These are phyloP conservation scores for Glaucopsyche alexis DNA, from an alignment of 2,888 invertebrate genomes.

Conservation along the genomic window DNA sequence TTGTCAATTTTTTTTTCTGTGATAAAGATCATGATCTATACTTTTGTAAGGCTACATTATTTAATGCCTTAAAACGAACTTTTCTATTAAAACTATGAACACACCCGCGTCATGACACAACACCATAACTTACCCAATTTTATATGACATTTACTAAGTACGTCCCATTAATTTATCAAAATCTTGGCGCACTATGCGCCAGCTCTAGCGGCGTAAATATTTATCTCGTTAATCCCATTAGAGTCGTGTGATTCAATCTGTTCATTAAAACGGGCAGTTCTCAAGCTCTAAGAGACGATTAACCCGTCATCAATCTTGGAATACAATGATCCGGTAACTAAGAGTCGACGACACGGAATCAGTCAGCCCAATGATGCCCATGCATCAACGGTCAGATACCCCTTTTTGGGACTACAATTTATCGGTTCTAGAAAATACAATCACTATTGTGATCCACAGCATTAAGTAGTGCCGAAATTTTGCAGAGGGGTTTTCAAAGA, in stretches of 20 bases:
- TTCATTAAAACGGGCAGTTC: conserved; percentile 44
- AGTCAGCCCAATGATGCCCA: conserved; percentile 44
- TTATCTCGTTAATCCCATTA: conserved; percentile 17
- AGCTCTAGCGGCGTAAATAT: not conserved
- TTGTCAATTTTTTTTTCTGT: no score
- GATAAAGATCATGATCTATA: no score
- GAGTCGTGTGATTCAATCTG: conserved; percentile 39
- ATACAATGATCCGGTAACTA: conserved; percentile 67
- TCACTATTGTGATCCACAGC: conserved; percentile 17
- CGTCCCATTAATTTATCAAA: not conserved
- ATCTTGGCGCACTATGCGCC: not conserved
- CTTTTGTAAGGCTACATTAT: no score
- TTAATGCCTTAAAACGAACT: no score
- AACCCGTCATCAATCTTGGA: conserved; percentile 65
- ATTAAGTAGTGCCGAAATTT: not conserved
- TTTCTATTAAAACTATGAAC: no score
- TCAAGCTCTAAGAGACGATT: conserved; percentile 51
- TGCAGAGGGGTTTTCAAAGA: not conserved
- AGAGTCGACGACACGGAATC: conserved; percentile 58
- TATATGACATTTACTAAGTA: not conserved
- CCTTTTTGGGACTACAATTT: conserved; percentile 27
- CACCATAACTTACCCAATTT: no score
- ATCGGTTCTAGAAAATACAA: conserved; percentile 21
- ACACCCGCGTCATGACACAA: no score
- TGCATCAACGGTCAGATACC: conserved; percentile 51